Percentiles rank a stretch among this genome's conserved stretches.
Conservation (phyloP, 2,113 vertebrate species). For the Mustela lutreola region DNA sequence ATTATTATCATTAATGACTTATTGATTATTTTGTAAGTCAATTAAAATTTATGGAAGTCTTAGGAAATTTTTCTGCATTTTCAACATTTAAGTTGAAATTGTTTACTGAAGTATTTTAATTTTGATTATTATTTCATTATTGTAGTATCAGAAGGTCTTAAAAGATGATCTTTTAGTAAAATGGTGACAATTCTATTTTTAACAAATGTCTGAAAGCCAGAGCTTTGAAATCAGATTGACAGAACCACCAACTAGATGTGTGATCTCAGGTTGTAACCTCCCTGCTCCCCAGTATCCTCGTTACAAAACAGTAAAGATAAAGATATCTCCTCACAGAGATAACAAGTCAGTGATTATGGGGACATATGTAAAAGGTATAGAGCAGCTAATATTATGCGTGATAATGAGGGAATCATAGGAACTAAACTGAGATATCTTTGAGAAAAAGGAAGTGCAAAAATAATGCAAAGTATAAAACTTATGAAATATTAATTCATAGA, state of each 20-base stretch:
- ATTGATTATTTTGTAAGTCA: background rate
- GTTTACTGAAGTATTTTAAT: constrained; percentile 1
- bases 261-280: background rate
- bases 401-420: background rate
- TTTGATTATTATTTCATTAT: background rate
- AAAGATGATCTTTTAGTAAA: background rate
- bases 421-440: background rate
- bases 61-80: background rate
- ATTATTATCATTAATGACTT: background rate
- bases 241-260: background rate
- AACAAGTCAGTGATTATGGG: background rate
- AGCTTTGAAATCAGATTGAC: background rate
- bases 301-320: background rate
- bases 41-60: background rate
- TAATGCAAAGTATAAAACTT: background rate
- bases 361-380: background rate
- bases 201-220: background rate
- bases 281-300: background rate
- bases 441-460: background rate
- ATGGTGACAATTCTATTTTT: background rate
- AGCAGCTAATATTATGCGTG: background rate
- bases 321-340: background rate
- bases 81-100: constrained; percentile 20
- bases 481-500: background rate
- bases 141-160: background rate